A percentile compares a stretch with the other conserved stretches of the same genome.
Conservation (phyloP, 2,113 vertebrate species). For the Kryptolebias marmoratus region DNA sequence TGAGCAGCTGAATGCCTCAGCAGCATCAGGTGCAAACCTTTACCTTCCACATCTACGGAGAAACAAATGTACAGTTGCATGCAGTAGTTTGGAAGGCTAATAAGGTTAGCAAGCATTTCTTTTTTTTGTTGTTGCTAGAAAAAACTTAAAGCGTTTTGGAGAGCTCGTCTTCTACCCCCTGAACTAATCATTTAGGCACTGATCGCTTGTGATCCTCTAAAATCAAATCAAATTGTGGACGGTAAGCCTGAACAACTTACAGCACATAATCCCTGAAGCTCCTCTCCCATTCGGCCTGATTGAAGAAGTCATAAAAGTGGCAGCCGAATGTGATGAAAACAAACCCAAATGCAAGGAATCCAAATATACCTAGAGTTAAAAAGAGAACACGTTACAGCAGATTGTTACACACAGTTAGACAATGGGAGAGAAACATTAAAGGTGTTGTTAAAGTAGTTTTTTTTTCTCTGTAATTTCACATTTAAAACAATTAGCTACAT, state of each 20-base stretch:
- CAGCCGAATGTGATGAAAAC: conserved; percentile 97
- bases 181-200: too few relatives aligned
- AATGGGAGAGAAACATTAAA: too few relatives aligned
- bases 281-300: conserved; percentile 96
- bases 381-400: neutral
- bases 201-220: too few relatives aligned
- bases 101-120: too few relatives aligned
- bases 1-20: conserved; percentile 13
- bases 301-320: conserved; percentile 99
- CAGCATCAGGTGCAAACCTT: conserved; percentile 43
- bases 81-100: too few relatives aligned
- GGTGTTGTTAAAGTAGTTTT: too few relatives aligned
- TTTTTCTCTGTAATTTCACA: too few relatives aligned
- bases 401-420: neutral
- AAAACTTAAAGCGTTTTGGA: too few relatives aligned
- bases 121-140: too few relatives aligned
- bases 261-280: conserved; percentile 97
- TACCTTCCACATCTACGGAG: neutral
- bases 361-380: conserved; percentile 88
- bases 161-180: too few relatives aligned
- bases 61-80: too few relatives aligned
- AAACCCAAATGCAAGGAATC: conserved; percentile 95
- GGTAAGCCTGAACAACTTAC: conserved; percentile 75
- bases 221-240: neutral
- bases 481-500: neutral